Evolutionary conservation across 2,888 invertebrate genomes (phyloP).

Genomic region (Lampropteryx suffumata): DNA sequence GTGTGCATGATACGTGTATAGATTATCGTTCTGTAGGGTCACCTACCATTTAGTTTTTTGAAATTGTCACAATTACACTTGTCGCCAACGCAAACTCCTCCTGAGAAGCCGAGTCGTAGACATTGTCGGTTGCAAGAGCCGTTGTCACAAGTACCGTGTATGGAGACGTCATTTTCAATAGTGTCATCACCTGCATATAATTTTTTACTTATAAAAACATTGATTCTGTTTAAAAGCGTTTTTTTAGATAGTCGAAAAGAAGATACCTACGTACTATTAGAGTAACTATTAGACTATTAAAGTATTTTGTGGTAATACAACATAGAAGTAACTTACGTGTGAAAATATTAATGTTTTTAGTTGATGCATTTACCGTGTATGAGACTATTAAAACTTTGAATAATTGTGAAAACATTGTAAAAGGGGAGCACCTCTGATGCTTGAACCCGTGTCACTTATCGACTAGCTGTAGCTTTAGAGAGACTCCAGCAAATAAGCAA

Average conservation of each 20-base stretch:
- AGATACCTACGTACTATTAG: too few relatives aligned
- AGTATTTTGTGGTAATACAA: too few relatives aligned
- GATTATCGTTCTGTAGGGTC: too few relatives aligned
- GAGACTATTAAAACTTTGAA: slow-evolving; percentile 5
- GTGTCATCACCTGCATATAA: slow-evolving; percentile 13
- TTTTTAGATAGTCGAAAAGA: too few relatives aligned
- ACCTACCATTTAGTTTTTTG: background rate
- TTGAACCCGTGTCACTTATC: background rate
- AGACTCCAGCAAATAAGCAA: too few relatives aligned
- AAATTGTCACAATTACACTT: slow-evolving; percentile 43
- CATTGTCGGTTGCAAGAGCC: slow-evolving; percentile 45
- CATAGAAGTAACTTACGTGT: background rate
- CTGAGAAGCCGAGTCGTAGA: slow-evolving; percentile 40
- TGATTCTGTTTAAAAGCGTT: too few relatives aligned
- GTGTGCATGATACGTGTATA: too few relatives aligned
- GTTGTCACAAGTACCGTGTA: slow-evolving; percentile 33
- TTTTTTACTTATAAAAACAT: too few relatives aligned
- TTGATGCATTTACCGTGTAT: slow-evolving; percentile 2
- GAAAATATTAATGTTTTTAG: background rate
- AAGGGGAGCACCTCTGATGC: too few relatives aligned
- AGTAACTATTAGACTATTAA: too few relatives aligned
- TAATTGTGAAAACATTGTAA: slow-evolving; percentile 5
- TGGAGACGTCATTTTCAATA: background rate
- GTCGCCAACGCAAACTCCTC: slow-evolving; percentile 43
- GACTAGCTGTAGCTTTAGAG: too few relatives aligned